Evolutionary conservation across 1,140 invertebrate species (phyloP), one percentile per base, ranked within the genome.

Genomic region (Drosophila grimshawi): DNA sequence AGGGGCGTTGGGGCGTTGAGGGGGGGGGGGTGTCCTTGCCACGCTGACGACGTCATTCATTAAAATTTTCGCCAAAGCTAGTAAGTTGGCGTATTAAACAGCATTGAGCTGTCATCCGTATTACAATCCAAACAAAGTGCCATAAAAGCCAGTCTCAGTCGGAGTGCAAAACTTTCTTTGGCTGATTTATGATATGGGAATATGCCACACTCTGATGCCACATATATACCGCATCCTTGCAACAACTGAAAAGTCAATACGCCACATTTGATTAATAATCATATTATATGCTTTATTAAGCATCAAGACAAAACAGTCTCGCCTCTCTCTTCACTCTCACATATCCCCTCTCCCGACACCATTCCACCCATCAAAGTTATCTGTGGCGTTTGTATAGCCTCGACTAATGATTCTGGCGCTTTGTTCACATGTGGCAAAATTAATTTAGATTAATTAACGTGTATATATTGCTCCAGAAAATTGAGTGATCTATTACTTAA

Each of bases 231-330:
- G 37, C 49, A 41, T 49, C 43, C 8, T 37, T 35, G 7, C 41
- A 61, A 51, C 86, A 85, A 73, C 70, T 80, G 78, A 81, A 85
- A 88, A 89, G 85, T 89, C 80, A 90, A 88, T 90, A 81, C 65
- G 61, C 67, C 78, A 76, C 69, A 70, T 73, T 89, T 88, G 85
- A 88, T 88, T 88, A 90, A 88, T 88, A 81, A 79, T 73, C 86
- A 88, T 89, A 88, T 88, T 89, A 88, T 88, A 85, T 89, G 85
- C 78, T 90, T 90, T 90, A 88, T 90, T 88, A 88, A 73, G 67
- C 81, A 85, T 46, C 66, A 52, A 82, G 52, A 63, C 32, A 61
- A 62, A 43, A 60, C 61, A 57, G 43, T 43, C 39, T n/a, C 3
- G 10, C 4, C 51, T 1, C 5, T 19, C 53, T 7, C 19, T 4